Evolutionary conservation across 2,888 invertebrate species (phyloP).

Genomic region (Lysandra bellargus): DNA sequence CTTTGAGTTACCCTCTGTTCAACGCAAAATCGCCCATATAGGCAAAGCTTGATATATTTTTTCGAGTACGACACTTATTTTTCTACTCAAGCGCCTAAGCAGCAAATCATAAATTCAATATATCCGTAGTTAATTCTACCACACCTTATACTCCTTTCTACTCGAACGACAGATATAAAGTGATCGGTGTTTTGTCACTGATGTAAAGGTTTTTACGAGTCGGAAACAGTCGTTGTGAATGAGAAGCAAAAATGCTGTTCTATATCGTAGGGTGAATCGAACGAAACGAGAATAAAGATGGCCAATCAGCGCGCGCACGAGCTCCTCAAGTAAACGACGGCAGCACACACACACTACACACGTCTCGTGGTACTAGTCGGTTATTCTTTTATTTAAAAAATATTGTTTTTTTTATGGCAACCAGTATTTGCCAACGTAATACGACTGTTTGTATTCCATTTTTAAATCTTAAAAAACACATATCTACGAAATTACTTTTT

Average conservation of each 20-base stretch:
- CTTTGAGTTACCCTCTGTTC: too few species aligned
- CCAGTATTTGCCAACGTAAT: not conserved
- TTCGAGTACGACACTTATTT: too few species aligned
- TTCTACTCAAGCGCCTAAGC: not conserved
- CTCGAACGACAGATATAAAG: not conserved
- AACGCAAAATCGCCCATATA: too few species aligned
- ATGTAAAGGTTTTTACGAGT: constrained; percentile 38
- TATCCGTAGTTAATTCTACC: not conserved
- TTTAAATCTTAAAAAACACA: constrained; percentile 5
- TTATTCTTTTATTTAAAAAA: constrained; percentile 34
- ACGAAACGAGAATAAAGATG: constrained; percentile 97
- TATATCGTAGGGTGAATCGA: constrained; percentile 85
- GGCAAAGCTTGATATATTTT: too few species aligned
- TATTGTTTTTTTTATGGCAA: not conserved
- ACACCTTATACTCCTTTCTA: constrained; percentile 9
- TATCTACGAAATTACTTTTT: not conserved
- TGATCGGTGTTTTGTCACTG: not conserved
- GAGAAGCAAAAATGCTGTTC: constrained; percentile 58
- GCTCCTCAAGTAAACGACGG: constrained; percentile 90
- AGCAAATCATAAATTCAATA: not conserved
- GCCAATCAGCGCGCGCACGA: constrained; percentile 98
- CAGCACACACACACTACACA: constrained; percentile 59
- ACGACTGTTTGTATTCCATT: not conserved
- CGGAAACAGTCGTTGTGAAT: constrained; percentile 58
- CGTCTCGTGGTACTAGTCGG: constrained; percentile 63